These are phyloP conservation scores for Stratiolaelaps scimitus DNA, from an alignment of 1,140 invertebrate genomes.

Conservation along the genomic window DNA sequence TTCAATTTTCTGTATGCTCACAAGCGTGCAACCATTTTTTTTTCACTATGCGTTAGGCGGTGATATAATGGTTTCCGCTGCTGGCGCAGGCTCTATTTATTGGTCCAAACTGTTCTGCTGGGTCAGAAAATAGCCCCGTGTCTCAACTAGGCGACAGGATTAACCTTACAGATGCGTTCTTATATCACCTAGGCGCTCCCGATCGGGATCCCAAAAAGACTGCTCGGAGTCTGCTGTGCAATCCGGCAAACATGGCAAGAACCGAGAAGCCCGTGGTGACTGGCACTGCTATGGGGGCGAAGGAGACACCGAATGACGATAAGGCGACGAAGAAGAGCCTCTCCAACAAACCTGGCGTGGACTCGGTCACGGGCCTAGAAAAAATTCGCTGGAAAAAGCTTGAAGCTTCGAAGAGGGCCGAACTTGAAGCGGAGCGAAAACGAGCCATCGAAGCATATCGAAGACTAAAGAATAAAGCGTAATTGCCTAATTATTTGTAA, in stretches of 20 bases:
- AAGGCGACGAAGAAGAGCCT: not conserved
- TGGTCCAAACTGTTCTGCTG: no score
- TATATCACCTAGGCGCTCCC: not conserved
- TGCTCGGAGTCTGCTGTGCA: not conserved
- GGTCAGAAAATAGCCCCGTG: no score
- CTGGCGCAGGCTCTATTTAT: no score
- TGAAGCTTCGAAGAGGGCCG: not conserved
- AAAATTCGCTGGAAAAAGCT: conserved; percentile 14
- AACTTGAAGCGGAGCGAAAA: conserved; percentile 15
- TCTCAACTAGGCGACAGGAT: no score
- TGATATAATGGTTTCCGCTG: no score
- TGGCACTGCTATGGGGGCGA: not conserved
- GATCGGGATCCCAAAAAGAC: conserved; percentile 18
- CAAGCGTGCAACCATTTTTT: no score
- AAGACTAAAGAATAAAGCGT: conserved; percentile 13
- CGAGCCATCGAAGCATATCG: conserved; percentile 16
- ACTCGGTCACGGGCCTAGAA: not conserved
- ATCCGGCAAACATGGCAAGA: not conserved
- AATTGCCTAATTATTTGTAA: no score
- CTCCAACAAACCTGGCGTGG: not conserved
- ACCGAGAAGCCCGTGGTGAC: not conserved
- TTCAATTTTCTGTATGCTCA: no score
- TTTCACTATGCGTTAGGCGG: no score
- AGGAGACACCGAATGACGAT: not conserved
- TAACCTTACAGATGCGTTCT: no score